These are phyloP conservation scores for Glaucopsyche alexis DNA, from an alignment of 2,888 invertebrate genomes.

Conservation along the genomic window DNA sequence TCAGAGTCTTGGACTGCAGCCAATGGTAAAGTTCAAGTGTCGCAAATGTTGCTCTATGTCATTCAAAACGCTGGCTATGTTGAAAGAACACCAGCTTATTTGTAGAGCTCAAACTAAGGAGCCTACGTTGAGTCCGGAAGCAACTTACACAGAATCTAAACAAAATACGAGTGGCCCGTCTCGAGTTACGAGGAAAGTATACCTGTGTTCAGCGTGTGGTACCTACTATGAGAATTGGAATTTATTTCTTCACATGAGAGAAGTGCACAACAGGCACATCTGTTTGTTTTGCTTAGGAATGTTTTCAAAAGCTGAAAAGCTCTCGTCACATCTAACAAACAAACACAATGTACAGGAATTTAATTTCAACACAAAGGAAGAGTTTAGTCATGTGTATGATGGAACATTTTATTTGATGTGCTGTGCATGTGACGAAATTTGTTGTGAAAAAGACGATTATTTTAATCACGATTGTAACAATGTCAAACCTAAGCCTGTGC, in stretches of 20 bases:
- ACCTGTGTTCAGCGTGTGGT: conserved; percentile 89
- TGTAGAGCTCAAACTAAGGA: conserved; percentile 78
- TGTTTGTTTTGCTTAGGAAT: conserved; percentile 91
- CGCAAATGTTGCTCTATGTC: conserved; percentile 85
- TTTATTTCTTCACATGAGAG: conserved; percentile 90
- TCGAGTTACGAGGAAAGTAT: conserved; percentile 87
- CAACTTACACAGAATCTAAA: conserved; percentile 55
- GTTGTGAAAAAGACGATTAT: conserved; percentile 87
- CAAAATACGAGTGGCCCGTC: conserved; percentile 67
- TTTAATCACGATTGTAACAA: conserved; percentile 85
- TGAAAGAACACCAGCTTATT: conserved; percentile 84
- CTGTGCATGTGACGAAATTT: conserved; percentile 89
- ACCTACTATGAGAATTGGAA: conserved; percentile 94
- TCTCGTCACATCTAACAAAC: conserved; percentile 87
- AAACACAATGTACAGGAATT: conserved; percentile 89
- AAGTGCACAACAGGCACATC: conserved; percentile 89
- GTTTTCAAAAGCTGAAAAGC: conserved; percentile 89
- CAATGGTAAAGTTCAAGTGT: conserved; percentile 86
- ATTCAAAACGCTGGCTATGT: conserved; percentile 82
- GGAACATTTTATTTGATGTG: conserved; percentile 89
- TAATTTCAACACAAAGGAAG: conserved; percentile 83
- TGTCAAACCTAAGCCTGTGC: conserved; percentile 73
- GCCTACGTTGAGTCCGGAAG: conserved; percentile 65
- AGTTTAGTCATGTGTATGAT: conserved; percentile 83
- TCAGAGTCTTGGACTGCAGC: conserved; percentile 86